A percentile compares a stretch with the other conserved stretches of the same genome.
Evolutionary conservation across 2,113 vertebrate species (phyloP).

Genomic region (Odontesthes bonariensis): DNA sequence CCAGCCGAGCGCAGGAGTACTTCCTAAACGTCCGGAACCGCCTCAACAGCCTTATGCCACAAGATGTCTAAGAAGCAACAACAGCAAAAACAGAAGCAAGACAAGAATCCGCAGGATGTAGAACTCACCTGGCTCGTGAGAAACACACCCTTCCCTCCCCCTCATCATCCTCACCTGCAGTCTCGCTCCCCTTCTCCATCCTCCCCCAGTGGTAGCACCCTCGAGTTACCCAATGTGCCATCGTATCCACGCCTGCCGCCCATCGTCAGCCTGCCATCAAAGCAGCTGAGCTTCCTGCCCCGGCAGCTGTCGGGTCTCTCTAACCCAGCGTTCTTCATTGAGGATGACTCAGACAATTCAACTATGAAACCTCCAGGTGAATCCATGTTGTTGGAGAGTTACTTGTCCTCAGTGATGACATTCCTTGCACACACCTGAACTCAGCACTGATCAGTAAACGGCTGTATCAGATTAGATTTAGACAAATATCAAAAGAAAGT

Average conservation of each 20-base stretch:
- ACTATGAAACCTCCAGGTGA: slow-evolving; percentile 78
- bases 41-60: slow-evolving; percentile 83
- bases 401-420: background rate
- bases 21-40: slow-evolving; percentile 73
- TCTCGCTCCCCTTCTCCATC: slow-evolving; percentile 77
- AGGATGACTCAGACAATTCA: slow-evolving; percentile 72
- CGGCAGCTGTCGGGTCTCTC: slow-evolving; percentile 74
- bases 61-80: slow-evolving; percentile 87
- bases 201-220: slow-evolving; percentile 69
- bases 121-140: slow-evolving; percentile 82
- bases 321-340: slow-evolving; percentile 82
- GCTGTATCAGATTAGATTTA: background rate
- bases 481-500: too few relatives aligned
- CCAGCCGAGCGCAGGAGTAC: slow-evolving; percentile 66
- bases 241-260: slow-evolving; percentile 82
- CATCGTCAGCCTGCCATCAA: slow-evolving; percentile 70
- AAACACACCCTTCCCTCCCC: slow-evolving; percentile 67
- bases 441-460: too few relatives aligned
- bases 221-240: slow-evolving; percentile 84
- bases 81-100: slow-evolving; percentile 68
- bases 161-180: slow-evolving; percentile 48
- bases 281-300: slow-evolving; percentile 48
- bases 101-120: slow-evolving; percentile 70
- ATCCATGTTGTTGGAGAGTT: background rate
- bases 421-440: slow-evolving; percentile 25